Evolutionary conservation across 2,888 invertebrate genomes (phyloP).

Genomic region (Tinea semifulvella): DNA sequence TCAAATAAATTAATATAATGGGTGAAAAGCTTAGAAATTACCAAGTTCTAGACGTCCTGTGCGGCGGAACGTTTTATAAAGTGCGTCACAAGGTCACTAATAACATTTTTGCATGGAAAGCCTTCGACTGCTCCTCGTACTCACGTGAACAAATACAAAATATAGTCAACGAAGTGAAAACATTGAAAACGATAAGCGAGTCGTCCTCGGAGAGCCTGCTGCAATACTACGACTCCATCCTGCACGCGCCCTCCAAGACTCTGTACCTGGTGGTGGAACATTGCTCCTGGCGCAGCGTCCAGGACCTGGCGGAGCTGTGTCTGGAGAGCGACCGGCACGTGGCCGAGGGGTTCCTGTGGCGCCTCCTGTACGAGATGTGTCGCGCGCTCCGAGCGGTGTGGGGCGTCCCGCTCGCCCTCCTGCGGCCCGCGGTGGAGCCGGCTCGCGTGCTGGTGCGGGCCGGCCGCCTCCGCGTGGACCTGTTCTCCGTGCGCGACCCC

Average conservation of each 20-base stretch:
- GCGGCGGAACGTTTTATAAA: constrained; percentile 59
- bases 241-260: constrained; percentile 54
- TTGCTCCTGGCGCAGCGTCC: constrained; percentile 45
- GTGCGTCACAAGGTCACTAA: constrained; percentile 62
- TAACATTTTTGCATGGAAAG: constrained; percentile 61
- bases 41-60: constrained; percentile 59
- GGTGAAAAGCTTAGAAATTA: constrained; percentile 51
- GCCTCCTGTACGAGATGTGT: constrained; percentile 44
- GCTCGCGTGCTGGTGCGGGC: constrained; percentile 40
- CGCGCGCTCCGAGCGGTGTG: constrained; percentile 38
- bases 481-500: constrained; percentile 27
- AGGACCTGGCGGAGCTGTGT: constrained; percentile 39
- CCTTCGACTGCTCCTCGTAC: constrained; percentile 51
- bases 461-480: constrained; percentile 47
- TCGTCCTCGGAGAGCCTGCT: constrained; percentile 37
- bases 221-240: constrained; percentile 52
- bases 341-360: constrained; percentile 52
- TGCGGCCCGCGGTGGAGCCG: constrained; percentile 26
- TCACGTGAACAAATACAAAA: constrained; percentile 41
- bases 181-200: constrained; percentile 38
- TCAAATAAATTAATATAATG: constrained; percentile 19
- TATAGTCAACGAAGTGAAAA: constrained; percentile 51
- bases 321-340: constrained; percentile 38
- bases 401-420: constrained; percentile 31
- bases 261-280: constrained; percentile 58